A percentile compares a stretch with the other conserved stretches of the same genome.
phyloP scores from a whole-genome alignment of 2,113 vertebrate species.

The Peromyscus leucopus region DNA sequence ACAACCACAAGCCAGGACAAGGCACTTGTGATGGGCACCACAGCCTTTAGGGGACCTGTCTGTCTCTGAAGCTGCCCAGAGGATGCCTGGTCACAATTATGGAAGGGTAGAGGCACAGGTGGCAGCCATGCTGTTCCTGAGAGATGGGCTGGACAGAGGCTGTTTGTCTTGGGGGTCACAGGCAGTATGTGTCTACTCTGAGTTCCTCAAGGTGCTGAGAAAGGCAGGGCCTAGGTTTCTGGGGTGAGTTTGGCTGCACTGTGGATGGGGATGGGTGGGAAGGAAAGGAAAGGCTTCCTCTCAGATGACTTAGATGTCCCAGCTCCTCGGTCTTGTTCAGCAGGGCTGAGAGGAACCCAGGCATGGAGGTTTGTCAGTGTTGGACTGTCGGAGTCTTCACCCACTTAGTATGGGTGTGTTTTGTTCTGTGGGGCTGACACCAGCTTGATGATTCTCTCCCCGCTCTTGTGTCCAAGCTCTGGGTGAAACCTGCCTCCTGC shows the following conservation, averaged over 20 bases:
- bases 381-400: no score
- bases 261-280: not conserved
- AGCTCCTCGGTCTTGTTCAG: not conserved
- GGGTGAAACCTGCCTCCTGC: not conserved
- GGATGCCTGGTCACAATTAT: not conserved
- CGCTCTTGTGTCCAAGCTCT: no score
- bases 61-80: not conserved
- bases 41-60: fast-evolving
- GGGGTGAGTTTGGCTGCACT: not conserved
- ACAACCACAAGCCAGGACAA: not conserved
- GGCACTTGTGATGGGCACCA: not conserved
- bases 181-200: not conserved
- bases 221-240: not conserved
- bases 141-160: fast-evolving
- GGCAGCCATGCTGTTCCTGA: fast-evolving
- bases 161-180: not conserved
- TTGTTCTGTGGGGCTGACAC: not conserved
- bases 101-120: not conserved
- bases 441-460: not conserved
- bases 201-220: not conserved
- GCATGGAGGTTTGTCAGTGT: not conserved
- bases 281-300: not conserved
- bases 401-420: not conserved
- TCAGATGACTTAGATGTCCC: not conserved
- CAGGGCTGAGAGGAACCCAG: fast-evolving